Percentiles rank a stretch among this genome's conserved stretches.
These are phyloP conservation scores for Cybosia mesomella DNA, from an alignment of 2,888 invertebrate genomes.

Conservation along the genomic window DNA sequence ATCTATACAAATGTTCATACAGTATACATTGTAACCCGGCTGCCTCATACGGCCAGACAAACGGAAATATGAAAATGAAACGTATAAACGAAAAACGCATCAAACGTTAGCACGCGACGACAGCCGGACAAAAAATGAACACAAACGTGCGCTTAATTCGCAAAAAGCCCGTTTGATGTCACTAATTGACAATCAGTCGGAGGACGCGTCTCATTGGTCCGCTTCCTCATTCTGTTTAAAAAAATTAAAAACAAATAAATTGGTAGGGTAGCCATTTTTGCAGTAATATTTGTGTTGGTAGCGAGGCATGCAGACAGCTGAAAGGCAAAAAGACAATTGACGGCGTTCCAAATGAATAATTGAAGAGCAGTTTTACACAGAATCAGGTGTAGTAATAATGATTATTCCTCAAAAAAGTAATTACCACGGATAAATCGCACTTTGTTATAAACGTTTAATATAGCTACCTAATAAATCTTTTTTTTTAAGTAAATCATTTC, in stretches of 20 bases:
- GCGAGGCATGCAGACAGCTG: slow-evolving; percentile 13
- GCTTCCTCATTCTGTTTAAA: slow-evolving; percentile 82
- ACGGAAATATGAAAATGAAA: slow-evolving; percentile 87
- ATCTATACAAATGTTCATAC: slow-evolving; percentile 43
- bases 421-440: background rate
- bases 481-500: no score
- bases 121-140: slow-evolving; percentile 83
- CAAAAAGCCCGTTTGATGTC: slow-evolving; percentile 87
- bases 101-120: slow-evolving; percentile 73
- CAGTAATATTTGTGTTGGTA: slow-evolving; percentile 50
- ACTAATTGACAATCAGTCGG: slow-evolving; percentile 87
- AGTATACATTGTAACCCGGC: slow-evolving; percentile 66
- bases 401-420: background rate
- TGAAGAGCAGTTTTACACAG: slow-evolving; percentile 7
- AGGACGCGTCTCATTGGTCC: slow-evolving; percentile 85
- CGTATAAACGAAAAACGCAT: slow-evolving; percentile 84
- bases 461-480: no score
- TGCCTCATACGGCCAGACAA: slow-evolving; percentile 74
- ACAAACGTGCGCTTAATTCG: slow-evolving; percentile 85
- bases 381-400: background rate
- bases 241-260: slow-evolving; percentile 86
- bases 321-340: slow-evolving; percentile 18
- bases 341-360: slow-evolving; percentile 9
- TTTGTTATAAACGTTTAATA: no score
- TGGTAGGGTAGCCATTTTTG: slow-evolving; percentile 73